Base-by-base conservation (phyloP, 1,140 invertebrate species). In the Apis cerana region DNA sequence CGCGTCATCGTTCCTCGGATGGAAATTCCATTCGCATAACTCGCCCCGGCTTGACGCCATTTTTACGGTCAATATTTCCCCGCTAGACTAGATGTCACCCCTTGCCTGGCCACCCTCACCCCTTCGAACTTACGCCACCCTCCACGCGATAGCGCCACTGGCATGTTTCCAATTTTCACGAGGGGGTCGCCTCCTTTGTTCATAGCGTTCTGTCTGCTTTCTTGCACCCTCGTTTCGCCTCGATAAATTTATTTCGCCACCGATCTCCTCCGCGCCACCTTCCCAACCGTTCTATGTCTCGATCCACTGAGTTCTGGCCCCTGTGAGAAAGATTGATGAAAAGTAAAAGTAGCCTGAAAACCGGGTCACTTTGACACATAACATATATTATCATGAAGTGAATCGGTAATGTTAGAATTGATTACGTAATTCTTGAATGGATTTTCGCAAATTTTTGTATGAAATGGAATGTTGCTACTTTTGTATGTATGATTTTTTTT, bases 1-100 rank as follows among this genome's bases (percentile, higher is more conserved):
- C 67, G 48, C 43, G 21, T 72, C 48, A 17, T 19, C 70, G n/a
- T 67, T 65, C 12, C 5, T 48, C 48, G 33, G 23, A 81, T 67
- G 15, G 83, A 64, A 79, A 82, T 86, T 56, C 65, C 67, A 21
- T 21, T 89, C 86, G 56, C 65, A 58, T 77, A 61, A 50, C 85
- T 89, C 89, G 76, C 74, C 58, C 58, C 58, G 71, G 88, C 79
- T 91, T 90, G 91, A 90, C 92, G 92, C 92, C 90, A 86, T 89
- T 92, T 90, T 89, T 89, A 87, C 90, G 92, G 92, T 93, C 93
- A 94, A 93, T 94, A 92, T 89, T 87, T 72, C 62, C 61, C 72
- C 68, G 78, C 89, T 59, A 75, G 76, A 83, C 89, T 90, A 93
- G 93, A 89, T 93, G 92, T 92, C 92, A 91, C 77, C 75, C 88